phyloP scores from a whole-genome alignment of 2,797 vertebrate genomes.

The Moxostoma hubbsi region DNA sequence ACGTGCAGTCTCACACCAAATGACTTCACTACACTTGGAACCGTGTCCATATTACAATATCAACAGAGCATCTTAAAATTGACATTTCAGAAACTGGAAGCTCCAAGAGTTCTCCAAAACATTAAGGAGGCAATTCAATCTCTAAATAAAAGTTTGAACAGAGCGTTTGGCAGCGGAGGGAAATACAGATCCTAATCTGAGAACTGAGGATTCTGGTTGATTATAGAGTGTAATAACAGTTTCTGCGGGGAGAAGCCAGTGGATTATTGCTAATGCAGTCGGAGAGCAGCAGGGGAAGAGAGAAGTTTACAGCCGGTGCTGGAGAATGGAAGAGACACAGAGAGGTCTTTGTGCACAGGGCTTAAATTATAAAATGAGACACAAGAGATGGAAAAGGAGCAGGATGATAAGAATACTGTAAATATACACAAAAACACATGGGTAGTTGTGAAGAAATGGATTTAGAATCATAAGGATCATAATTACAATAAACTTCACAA shows the following conservation, averaged over 20 bases:
- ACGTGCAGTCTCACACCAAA: slow-evolving; percentile 80
- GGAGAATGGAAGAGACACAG: background rate
- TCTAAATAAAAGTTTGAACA: slow-evolving; percentile 67
- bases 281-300: background rate
- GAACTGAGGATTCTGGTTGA: slow-evolving; percentile 58
- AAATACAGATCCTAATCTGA: slow-evolving; percentile 62
- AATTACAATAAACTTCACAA: too few relatives aligned
- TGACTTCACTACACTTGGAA: slow-evolving; percentile 75
- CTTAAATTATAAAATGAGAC: background rate
- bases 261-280: background rate
- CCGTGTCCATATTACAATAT: slow-evolving; percentile 71
- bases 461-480: too few relatives aligned
- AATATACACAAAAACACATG: background rate
- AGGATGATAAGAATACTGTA: background rate
- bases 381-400: background rate
- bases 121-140: slow-evolving; percentile 64
- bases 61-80: slow-evolving; percentile 67
- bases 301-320: background rate
- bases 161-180: slow-evolving; percentile 50
- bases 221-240: slow-evolving; percentile 23
- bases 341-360: background rate
- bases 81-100: slow-evolving; percentile 68
- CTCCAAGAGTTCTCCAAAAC: slow-evolving; percentile 70
- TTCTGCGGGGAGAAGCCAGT: slow-evolving; percentile 46
- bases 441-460: too few relatives aligned